Evolutionary conservation across 30 jellyfish, hydroid and myxozoan species (phyloP).

Genomic region (Turritopsis rubra): DNA sequence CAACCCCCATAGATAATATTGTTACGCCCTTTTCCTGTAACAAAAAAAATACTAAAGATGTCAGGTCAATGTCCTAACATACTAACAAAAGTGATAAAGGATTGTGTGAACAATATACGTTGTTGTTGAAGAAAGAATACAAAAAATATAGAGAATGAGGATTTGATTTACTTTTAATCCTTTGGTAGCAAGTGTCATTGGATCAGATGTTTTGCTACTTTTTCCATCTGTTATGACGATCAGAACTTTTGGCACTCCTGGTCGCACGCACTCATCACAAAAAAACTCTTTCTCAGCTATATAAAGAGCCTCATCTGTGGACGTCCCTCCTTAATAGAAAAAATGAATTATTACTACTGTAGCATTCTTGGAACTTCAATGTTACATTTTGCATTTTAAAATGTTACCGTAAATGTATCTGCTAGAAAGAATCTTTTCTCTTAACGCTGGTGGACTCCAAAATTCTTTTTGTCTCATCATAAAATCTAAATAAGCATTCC

Average conservation of each 20-base stretch:
- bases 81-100: too few species aligned
- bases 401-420: conserved; percentile 20
- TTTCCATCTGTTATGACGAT: conserved; percentile 83
- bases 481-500: conserved; percentile 51
- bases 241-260: conserved; percentile 52
- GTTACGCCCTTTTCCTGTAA: conserved; percentile 39
- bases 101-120: too few species aligned
- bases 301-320: conserved; percentile 57
- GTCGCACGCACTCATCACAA: conserved; percentile 65
- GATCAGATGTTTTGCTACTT: conserved; percentile 42
- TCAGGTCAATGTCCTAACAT: too few species aligned
- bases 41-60: neutral
- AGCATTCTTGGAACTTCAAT: too few species aligned
- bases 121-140: too few species aligned
- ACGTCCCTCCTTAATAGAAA: conserved; percentile 54
- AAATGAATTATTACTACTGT: neutral
- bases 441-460: conserved; percentile 33
- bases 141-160: too few species aligned
- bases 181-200: conserved; percentile 40
- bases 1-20: conserved; percentile 62
- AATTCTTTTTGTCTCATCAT: conserved; percentile 35
- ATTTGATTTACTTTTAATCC: conserved; percentile 55
- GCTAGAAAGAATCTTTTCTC: conserved; percentile 5
- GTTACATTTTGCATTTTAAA: too few species aligned
- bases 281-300: conserved; percentile 53